Base-by-base conservation (phyloP, 2,888 invertebrate species). In the Meiosimyza decipiens region DNA sequence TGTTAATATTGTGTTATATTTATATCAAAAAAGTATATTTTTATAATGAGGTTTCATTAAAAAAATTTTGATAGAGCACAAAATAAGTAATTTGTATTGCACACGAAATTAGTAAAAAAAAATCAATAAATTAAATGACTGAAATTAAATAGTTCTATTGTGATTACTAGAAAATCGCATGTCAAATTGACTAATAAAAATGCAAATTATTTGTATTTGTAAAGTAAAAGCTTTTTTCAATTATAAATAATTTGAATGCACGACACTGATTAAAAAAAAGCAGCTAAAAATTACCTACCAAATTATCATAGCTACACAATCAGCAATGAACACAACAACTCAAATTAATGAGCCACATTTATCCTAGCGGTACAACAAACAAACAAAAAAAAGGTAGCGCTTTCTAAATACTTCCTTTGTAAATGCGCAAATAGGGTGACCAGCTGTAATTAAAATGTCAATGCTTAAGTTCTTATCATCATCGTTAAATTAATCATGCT, bases 361-460 rank as follows among this genome's bases (percentile, higher is more conserved):
- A 54, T 54, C 22, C 22, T 22, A 13, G 22, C 28, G 57, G 11
- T 6, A 57, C 13, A 28, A 57, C 57, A 28, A 28, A 22, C 22
- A 22, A 2, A 22, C 22, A 22, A 22, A 22, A 57, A 57, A 28
- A 12, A 28, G 60, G 28, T 60, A 33, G 40, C 40, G 28, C 64
- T 50, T 13, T 22, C 40, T 67, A 33, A 47, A 64, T 70, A 75
- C 74, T 77, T 79, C 77, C 79, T 66, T 71, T 77, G 76, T 74
- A 75, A 78, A 78, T 75, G 78, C 65, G 75, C 71, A 59, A 74
- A 77, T 78, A 54, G 77, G 77, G 73, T 78, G 79, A 76, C 76
- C 77, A 76, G 54, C 71, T 28, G 74, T 71, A 73, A 76, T 78
- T 78, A 74, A 72, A 73, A 75, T 75, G 57, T 64, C 71, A 72